Evolutionary conservation across 1,140 invertebrate genomes (phyloP).

Genomic region (Diorhabda elongata): DNA sequence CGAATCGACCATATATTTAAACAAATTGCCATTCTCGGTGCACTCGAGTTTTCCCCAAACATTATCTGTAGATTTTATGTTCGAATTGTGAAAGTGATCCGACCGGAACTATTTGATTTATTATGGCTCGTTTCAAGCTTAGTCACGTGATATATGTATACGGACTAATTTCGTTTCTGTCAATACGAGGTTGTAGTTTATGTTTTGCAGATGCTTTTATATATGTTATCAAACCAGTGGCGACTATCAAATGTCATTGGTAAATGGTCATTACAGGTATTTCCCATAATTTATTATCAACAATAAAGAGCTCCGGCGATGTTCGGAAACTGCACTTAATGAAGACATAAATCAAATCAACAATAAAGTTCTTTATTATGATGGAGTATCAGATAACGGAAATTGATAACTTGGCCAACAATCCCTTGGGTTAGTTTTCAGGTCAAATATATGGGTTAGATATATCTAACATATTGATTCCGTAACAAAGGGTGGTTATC

Average conservation of each 20-base stretch:
- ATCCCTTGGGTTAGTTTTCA: no score
- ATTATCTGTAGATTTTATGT: not conserved
- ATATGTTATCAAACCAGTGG: not conserved
- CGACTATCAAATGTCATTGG: not conserved
- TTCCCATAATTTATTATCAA: no score
- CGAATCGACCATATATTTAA: not conserved
- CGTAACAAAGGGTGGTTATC: no score
- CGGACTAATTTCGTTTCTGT: not conserved
- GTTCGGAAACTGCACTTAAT: no score
- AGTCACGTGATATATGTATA: conserved; percentile 2
- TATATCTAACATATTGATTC: no score
- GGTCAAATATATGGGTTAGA: no score
- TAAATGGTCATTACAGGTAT: not conserved
- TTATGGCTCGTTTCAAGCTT: not conserved
- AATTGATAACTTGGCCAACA: no score
- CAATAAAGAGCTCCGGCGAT: no score
- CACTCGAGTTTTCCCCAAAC: not conserved
- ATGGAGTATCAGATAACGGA: no score
- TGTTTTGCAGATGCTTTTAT: not conserved
- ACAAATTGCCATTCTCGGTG: not conserved
- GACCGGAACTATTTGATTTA: not conserved
- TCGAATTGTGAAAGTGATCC: not conserved
- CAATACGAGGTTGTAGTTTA: not conserved
- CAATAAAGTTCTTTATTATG: no score
- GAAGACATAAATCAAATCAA: no score